Percentiles rank a stretch among this genome's conserved stretches.
Evolutionary conservation across 2,888 invertebrate species (phyloP).

Genomic region (Plagodis pulveraria): DNA sequence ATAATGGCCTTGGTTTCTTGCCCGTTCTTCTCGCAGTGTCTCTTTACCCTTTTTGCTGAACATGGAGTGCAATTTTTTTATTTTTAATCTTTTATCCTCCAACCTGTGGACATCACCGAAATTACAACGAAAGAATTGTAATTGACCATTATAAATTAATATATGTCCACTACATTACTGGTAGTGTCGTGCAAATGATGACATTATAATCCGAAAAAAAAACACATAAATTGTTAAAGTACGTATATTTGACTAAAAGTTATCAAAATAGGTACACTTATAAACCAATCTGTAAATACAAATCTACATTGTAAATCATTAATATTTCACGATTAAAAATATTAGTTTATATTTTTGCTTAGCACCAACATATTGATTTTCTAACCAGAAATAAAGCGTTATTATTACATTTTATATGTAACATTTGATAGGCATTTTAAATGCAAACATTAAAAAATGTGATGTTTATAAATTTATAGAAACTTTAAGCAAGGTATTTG

Average conservation of each 20-base stretch:
- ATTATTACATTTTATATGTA: too few species aligned
- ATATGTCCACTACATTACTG: too few species aligned
- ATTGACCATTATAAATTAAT: too few species aligned
- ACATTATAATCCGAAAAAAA: slow-evolving; percentile 30
- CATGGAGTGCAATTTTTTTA: too few species aligned
- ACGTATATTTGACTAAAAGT: slow-evolving; percentile 59
- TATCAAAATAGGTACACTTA: slow-evolving; percentile 35
- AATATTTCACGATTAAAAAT: slow-evolving; percentile 49
- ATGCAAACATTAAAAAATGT: not conserved
- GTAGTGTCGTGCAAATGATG: too few species aligned
- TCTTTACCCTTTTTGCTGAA: too few species aligned
- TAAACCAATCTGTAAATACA: slow-evolving; percentile 62
- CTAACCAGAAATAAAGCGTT: slow-evolving; percentile 36
- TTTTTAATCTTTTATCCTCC: too few species aligned
- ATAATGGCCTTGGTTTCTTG: too few species aligned
- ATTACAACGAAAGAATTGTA: too few species aligned
- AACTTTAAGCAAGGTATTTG: not conserved
- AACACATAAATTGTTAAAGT: slow-evolving; percentile 59
- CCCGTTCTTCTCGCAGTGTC: too few species aligned
- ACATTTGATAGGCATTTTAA: not conserved
- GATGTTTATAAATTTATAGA: too few species aligned
- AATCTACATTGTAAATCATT: slow-evolving; percentile 48
- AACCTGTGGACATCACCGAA: too few species aligned
- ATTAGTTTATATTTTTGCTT: slow-evolving; percentile 53
- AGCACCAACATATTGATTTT: slow-evolving; percentile 58